Evolutionary conservation across 37 sponge, comb jelly and placozoan genomes (phyloP), one percentile per base, ranked within the genome.

Genomic region (Cliona cf. orientalis): DNA sequence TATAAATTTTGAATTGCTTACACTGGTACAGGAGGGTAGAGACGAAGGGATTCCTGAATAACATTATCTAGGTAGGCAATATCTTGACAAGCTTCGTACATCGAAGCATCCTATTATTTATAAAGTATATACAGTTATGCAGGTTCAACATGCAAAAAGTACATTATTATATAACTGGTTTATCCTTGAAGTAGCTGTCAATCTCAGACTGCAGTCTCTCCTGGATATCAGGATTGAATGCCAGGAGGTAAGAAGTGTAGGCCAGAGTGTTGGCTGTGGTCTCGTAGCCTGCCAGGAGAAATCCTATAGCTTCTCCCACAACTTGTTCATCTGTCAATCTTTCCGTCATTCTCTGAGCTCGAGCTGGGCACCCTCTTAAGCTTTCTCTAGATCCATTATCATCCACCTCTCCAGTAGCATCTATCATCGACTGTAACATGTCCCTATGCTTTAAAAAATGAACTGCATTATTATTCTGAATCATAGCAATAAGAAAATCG

Each of bases 211-310:
- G 65, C 31, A 82, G 76, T 58, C 60, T 78, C 75, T 83, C 85
- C 78, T 79, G 78, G 1, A 84, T 72, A 5, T 67, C 72, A 42
- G 85, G 85, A 71, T 90, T 46, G 19, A 84, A 39, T 19, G 85
- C 85, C 44, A 90, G 72, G 31, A 84, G 81, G 63, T 84, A 84
- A 21, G 85, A 58, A 25, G 45, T 42, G 74, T 69, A 90, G 31
- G 76, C n/a, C 41, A 90, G 80, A 53, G 75, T 64, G 42, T 40
- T 91, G 58, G 85, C 66, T 34, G 91, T 91, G 43, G 91, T 91
- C 71, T 91, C 91, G 61, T 81, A 81, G 41, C 91, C 91, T 29
- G 91, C 91, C 55, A 85, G 57, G 23, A 91, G 57, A 82, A 91
- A 91, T 17, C 55, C 62, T 0, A 76, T 42, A 29, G 82, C 72